phyloP scores from a whole-genome alignment of 2,888 invertebrate species.

The Aleiodes alternator region DNA sequence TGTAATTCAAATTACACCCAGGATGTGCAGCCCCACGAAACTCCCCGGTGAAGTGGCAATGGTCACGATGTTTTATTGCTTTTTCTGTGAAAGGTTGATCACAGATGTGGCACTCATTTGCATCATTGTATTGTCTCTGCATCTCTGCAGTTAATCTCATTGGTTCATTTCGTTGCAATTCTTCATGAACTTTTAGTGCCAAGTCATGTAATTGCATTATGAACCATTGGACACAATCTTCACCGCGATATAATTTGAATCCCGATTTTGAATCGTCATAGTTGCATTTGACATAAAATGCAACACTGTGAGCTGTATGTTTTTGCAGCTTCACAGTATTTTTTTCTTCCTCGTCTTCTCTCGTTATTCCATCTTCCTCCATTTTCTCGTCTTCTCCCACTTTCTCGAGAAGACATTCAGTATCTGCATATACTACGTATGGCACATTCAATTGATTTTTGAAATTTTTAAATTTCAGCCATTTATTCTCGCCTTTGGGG shows the following conservation, averaged over 20 bases:
- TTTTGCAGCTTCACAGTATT: too few relatives aligned
- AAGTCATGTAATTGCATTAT: slow-evolving; percentile 32
- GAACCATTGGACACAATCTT: slow-evolving; percentile 50
- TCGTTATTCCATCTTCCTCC: too few relatives aligned
- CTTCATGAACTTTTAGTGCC: not conserved
- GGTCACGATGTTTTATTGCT: too few relatives aligned
- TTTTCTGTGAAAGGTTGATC: slow-evolving; percentile 4
- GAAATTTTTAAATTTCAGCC: slow-evolving; percentile 42
- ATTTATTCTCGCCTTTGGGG: slow-evolving; percentile 28
- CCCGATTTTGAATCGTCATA: too few relatives aligned
- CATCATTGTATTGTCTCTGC: not conserved
- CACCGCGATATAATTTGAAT: slow-evolving; percentile 8
- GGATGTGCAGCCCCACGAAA: too few relatives aligned
- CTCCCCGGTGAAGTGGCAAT: too few relatives aligned
- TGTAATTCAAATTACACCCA: not conserved
- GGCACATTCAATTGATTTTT: slow-evolving; percentile 46
- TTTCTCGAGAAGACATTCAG: slow-evolving; percentile 48
- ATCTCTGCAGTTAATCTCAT: not conserved
- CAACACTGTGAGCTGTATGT: too few relatives aligned
- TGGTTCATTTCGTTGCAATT: not conserved
- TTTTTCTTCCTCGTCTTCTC: not conserved
- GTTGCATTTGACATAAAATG: too few relatives aligned
- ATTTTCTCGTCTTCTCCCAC: slow-evolving; percentile 16
- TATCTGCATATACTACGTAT: slow-evolving; percentile 49
- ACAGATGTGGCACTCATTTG: slow-evolving; percentile 49